Percentiles rank a stretch among this genome's conserved stretches.
These are phyloP conservation scores for Dicentrarchus labrax DNA, from an alignment of 2,113 vertebrate species.

Conservation along the genomic window DNA sequence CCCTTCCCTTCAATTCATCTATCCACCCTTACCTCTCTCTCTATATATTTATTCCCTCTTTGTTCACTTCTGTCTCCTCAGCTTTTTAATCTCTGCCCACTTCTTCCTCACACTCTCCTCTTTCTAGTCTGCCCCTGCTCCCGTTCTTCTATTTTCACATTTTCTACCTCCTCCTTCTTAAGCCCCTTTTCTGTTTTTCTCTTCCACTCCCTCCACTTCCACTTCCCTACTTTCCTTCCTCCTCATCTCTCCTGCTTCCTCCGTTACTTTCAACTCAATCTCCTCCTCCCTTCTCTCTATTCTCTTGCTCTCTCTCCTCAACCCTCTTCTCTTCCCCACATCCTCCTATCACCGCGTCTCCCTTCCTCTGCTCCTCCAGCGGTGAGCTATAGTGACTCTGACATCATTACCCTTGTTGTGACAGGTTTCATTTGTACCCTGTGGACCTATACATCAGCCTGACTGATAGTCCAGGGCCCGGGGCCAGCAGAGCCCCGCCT, in stretches of 20 bases:
- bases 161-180: neutral
- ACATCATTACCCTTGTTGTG: constrained; percentile 87
- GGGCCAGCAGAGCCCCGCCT: constrained; percentile 71
- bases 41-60: neutral
- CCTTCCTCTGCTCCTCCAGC: constrained; percentile 54
- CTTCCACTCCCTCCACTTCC: neutral
- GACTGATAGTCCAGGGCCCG: constrained; percentile 78
- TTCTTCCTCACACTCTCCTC: neutral
- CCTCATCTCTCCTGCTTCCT: constrained; percentile 23
- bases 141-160: neutral
- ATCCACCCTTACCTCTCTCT: neutral
- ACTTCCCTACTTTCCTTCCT: neutral
- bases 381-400: constrained; percentile 81
- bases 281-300: neutral
- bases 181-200: neutral
- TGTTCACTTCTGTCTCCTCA: constrained; percentile 1
- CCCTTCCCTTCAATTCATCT: neutral
- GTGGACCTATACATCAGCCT: constrained; percentile 82
- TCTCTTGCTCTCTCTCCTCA: neutral
- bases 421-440: constrained; percentile 84
- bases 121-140: neutral
- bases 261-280: constrained; percentile 9
- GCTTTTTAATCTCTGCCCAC: neutral
- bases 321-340: constrained; percentile 22
- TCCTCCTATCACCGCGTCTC: constrained; percentile 51